phyloP scores from a whole-genome alignment of 92 coral and sea anemone species.

The Palythoa caribaeorum region DNA sequence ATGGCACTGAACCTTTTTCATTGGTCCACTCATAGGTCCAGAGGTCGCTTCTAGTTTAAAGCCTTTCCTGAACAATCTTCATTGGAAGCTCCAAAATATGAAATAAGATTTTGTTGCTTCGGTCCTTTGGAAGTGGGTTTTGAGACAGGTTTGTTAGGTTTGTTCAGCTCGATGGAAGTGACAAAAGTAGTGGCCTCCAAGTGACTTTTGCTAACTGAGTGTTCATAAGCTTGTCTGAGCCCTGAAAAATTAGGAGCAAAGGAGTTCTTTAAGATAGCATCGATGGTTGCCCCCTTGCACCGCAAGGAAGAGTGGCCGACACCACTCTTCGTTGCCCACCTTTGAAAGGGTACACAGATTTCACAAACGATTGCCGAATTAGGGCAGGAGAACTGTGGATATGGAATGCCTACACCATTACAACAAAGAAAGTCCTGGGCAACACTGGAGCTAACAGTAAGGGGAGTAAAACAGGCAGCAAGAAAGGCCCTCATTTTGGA shows the following conservation, averaged over 20 bases:
- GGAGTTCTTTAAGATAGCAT: background rate
- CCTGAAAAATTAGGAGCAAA: slow-evolving; percentile 12
- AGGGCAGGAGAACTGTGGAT: slow-evolving; percentile 13
- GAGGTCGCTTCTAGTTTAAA: slow-evolving; percentile 69
- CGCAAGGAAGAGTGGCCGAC: slow-evolving; percentile 10
- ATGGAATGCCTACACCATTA: slow-evolving; percentile 20
- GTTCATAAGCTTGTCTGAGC: background rate
- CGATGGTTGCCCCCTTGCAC: slow-evolving; percentile 3
- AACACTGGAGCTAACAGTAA: background rate
- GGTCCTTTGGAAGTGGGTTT: slow-evolving; percentile 10
- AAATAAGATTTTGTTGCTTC: slow-evolving; percentile 5
- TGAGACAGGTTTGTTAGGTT: background rate
- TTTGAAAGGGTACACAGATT: slow-evolving; percentile 28
- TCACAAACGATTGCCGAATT: slow-evolving; percentile 10
- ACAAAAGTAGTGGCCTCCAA: slow-evolving; percentile 50
- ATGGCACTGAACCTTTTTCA: slow-evolving; percentile 35
- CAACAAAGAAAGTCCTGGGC: background rate
- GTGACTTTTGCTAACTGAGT: slow-evolving; percentile 26
- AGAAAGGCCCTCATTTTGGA: slow-evolving; percentile 25
- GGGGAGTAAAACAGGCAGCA: slow-evolving; percentile 1
- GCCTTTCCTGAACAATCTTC: background rate
- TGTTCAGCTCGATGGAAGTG: background rate
- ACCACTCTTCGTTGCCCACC: slow-evolving; percentile 10
- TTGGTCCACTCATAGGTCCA: background rate
- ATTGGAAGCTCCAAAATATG: slow-evolving; percentile 8